These are phyloP conservation scores for Unio delphinus DNA, from an alignment of 2,888 invertebrate genomes.

Conservation along the genomic window DNA sequence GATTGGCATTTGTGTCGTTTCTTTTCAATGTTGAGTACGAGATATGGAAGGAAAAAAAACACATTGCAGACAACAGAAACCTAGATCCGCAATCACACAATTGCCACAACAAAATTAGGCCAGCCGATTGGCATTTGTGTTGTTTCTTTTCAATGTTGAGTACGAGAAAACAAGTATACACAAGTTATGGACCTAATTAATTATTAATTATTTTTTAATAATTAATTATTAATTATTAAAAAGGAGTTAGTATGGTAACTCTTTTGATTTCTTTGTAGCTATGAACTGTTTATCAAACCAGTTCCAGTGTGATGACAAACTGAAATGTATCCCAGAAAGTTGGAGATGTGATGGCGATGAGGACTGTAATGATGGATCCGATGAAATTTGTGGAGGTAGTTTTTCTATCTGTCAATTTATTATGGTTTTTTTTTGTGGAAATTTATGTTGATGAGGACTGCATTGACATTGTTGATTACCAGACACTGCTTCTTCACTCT, in stretches of 20 bases:
- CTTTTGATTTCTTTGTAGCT: conserved; percentile 56
- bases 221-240: not conserved
- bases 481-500: not conserved
- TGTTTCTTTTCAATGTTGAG: too few species aligned
- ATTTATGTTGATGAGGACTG: not conserved
- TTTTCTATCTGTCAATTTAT: not conserved
- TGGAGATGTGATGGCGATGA: conserved; percentile 49
- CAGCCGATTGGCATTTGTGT: too few species aligned
- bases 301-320: conserved; percentile 73
- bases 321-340: conserved; percentile 40
- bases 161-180: too few species aligned
- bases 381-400: conserved; percentile 29
- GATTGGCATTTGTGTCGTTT: too few species aligned
- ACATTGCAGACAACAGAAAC: too few species aligned
- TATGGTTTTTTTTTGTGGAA: not conserved
- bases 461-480: not conserved
- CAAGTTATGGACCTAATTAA: too few species aligned
- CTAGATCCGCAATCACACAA: too few species aligned
- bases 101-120: too few species aligned
- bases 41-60: too few species aligned
- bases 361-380: conserved; percentile 45
- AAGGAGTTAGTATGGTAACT: not conserved
- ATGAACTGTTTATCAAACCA: conserved; percentile 69
- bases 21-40: too few species aligned
- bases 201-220: not conserved